These are phyloP conservation scores for Meghimatium bilineatum DNA, from an alignment of 2,888 invertebrate species.

Conservation along the genomic window DNA sequence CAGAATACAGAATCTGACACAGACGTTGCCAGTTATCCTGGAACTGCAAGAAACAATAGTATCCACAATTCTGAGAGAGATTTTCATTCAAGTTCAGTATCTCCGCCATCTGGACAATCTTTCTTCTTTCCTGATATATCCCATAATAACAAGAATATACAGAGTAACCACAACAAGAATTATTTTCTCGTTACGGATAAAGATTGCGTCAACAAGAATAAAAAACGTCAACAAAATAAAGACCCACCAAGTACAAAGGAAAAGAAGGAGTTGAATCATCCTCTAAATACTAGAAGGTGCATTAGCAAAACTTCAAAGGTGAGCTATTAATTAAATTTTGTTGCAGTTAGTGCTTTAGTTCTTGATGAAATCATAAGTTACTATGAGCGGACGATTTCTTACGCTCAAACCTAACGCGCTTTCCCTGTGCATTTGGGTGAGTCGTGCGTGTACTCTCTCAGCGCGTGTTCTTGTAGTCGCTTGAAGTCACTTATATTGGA, in stretches of 20 bases:
- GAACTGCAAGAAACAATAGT: not conserved
- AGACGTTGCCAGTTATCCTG: not conserved
- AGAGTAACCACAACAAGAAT: not conserved
- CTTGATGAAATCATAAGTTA: no score
- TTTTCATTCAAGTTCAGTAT: not conserved
- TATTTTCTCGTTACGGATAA: not conserved
- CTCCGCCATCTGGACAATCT: not conserved
- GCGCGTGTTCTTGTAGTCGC: no score
- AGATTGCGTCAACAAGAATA: not conserved
- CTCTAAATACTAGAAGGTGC: not conserved
- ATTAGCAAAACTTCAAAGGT: slow-evolving; percentile 26
- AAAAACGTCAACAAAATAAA: not conserved
- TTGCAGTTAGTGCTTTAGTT: no score
- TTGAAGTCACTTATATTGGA: no score
- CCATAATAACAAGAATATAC: not conserved
- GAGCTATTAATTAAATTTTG: no score
- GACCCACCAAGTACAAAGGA: not conserved
- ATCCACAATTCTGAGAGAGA: not conserved
- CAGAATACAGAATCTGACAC: not conserved
- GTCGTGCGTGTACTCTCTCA: no score
- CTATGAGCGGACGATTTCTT: no score
- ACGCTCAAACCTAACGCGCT: no score
- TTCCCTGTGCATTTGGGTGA: no score
- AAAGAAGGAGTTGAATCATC: not conserved
- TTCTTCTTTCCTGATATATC: slow-evolving; percentile 12